Base-by-base conservation (phyloP, 2,888 invertebrate genomes). In the Asteroscopus sphinx region DNA sequence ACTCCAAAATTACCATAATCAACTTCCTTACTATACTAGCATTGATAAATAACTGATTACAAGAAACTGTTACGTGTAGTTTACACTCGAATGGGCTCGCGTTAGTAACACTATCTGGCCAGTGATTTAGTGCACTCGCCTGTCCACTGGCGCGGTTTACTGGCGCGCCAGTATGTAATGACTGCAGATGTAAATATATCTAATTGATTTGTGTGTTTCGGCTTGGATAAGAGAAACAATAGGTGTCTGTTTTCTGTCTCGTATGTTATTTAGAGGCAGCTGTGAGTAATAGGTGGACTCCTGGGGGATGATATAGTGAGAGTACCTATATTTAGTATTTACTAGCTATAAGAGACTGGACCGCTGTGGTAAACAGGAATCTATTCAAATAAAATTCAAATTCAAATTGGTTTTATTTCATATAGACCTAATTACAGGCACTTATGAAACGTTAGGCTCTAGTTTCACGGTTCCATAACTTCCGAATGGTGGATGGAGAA, bases 101-200 rank as follows among this genome's bases (percentile, higher is more conserved):
- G 58, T 57, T 64, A 69, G 68, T 69, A 68, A 68, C 42, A 64
- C 49, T 59, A 68, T 69, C 58, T 58, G 35, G 6, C 25, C 21
- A 64, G 33, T 64, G 68, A 69, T 58, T 69, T 44, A 69, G 49
- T 69, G 53, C 36, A 69, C 53, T 68, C 39, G 58, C 59, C 58
- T 16, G 59, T 64, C 64, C 45, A 64, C 67, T 69, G 35, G 58
- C 70, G 33, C 67, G 35, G 52, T 59, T 58, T 68, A 69, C 67
- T 68, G 42, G 67, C 58, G 32, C 45, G 49, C 49, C 45, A 69
- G 59, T 68, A 25, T 64, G 58, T 68, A 68, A 68, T 69, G 68
- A 69, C 45, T 53, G 51, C 28, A 54, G 65, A 68, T 59, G 70
- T 64, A 59, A 54, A 69, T 69, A 69, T 26, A 36, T 69, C 54